phyloP scores from a whole-genome alignment of 1,140 invertebrate species.

The Lordiphosa mommai region DNA sequence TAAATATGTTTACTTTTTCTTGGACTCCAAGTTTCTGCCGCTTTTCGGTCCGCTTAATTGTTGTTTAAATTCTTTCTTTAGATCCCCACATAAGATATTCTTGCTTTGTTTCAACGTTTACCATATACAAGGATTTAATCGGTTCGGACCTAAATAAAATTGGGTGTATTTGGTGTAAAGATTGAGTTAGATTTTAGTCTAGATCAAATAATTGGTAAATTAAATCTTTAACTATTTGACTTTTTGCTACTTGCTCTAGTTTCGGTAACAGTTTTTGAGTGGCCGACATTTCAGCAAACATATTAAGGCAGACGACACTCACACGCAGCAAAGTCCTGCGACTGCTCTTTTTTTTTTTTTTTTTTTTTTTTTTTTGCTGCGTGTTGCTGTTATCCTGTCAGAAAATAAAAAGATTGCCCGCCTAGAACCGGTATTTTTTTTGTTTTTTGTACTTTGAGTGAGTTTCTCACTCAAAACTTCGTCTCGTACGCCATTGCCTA shows the following conservation, averaged over 20 bases:
- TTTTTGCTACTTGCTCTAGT: slow-evolving; percentile 7
- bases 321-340: slow-evolving; percentile 2
- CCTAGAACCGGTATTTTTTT: slow-evolving; percentile 10
- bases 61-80: too few relatives aligned
- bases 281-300: neutral
- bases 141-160: too few relatives aligned
- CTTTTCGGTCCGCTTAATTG: too few relatives aligned
- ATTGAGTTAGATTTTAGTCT: too few relatives aligned
- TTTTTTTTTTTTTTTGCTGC: slow-evolving; percentile 2
- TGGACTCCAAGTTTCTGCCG: too few relatives aligned
- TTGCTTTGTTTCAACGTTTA: too few relatives aligned
- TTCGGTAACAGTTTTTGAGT: neutral
- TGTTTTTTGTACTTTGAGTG: slow-evolving; percentile 12
- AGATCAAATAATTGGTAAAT: too few relatives aligned
- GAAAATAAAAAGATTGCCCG: neutral
- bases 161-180: too few relatives aligned
- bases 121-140: too few relatives aligned
- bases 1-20: too few relatives aligned
- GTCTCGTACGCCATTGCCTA: slow-evolving; percentile 19
- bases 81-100: too few relatives aligned
- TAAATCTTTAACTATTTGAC: neutral
- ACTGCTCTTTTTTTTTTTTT: slow-evolving; percentile 13
- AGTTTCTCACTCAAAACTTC: slow-evolving; percentile 17
- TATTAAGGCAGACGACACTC: slow-evolving; percentile 7
- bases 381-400: slow-evolving; percentile 17